phyloP scores from a whole-genome alignment of 2,113 vertebrate species.

The Apteryx owenii region DNA sequence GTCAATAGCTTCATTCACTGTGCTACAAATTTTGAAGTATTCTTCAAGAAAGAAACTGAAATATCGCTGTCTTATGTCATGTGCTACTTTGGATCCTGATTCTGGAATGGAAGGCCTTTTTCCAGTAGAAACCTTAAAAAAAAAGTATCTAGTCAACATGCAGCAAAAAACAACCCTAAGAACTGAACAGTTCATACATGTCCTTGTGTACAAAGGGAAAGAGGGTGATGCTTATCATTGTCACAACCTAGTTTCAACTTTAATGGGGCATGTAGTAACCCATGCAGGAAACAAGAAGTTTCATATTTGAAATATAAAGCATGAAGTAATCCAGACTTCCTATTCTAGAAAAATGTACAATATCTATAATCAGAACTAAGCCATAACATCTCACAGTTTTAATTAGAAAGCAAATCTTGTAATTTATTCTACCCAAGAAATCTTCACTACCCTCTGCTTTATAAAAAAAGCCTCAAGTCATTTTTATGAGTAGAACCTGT shows the following conservation, averaged over 20 bases:
- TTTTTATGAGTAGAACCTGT: not conserved
- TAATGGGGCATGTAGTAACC: not conserved
- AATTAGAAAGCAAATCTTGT: not conserved
- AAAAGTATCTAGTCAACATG: not conserved
- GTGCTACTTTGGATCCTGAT: slow-evolving; percentile 77
- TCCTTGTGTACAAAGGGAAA: not conserved
- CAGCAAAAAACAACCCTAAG: not conserved
- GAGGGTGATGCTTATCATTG: not conserved
- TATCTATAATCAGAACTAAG: not conserved
- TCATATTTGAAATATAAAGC: not conserved
- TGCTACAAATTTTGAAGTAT: slow-evolving; percentile 76
- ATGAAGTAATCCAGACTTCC: accelerated
- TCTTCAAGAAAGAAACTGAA: slow-evolving; percentile 81
- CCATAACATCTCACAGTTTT: not conserved
- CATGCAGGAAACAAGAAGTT: not conserved
- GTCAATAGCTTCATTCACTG: slow-evolving; percentile 81
- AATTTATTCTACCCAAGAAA: not conserved
- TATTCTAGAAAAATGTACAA: not conserved
- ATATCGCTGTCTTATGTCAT: slow-evolving; percentile 80
- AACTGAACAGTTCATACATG: not conserved
- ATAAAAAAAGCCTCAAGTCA: too few species aligned
- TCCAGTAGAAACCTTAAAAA: not conserved
- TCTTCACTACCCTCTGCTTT: not conserved
- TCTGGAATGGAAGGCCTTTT: slow-evolving; percentile 64
- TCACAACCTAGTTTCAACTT: not conserved